Evolutionary conservation across 2,888 invertebrate genomes (phyloP), one percentile per base, ranked within the genome.

Genomic region (Agonopterix arenella): DNA sequence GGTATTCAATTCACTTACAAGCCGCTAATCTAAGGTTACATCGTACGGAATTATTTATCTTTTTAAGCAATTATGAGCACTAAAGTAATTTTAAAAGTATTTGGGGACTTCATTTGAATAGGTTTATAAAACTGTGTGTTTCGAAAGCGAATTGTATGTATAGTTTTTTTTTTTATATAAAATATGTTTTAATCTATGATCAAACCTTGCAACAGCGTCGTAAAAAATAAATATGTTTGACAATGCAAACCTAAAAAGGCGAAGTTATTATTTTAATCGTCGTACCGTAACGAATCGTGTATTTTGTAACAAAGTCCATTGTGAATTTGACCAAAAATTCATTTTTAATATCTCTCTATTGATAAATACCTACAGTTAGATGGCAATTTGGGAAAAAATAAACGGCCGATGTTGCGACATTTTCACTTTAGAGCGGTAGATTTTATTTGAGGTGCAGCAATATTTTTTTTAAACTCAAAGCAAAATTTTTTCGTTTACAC

Each of bases 1-100:
- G 72, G 70, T 65, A 68, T 69, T 70, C 69, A 57, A 60, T 61
- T 63, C 64, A 62, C 59, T 70, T 62, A 62, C 10, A 11, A 40
- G 60, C 56, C 62, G 50, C 52, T 49, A 53, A 53, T 50, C 50
- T 44, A 55, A 54, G 54, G 53, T 53, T 44, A 50, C 37, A 7
- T 37, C 46, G 44, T 18, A 10, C 44, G 36, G 52, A 47, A 53
- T 53, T 54, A 54, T 52, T 50, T 55, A 50, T 49, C 28, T 28
- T 28, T 28, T 28, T 28, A 28, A 28, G 28, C 28, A 28, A 28
- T 28, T 28, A 28, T 28, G 5, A 28, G 28, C 28, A 28, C 28
- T 28, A 28, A 28, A 28, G 28, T 28, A 28, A 28, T 28, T 28
- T 28, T 28, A 28, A 28, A 28, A 28, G 5, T 28, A 28, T 28